These are phyloP conservation scores for Mesembrinibis cayennensis DNA, from an alignment of 2,113 vertebrate genomes.

Conservation along the genomic window DNA sequence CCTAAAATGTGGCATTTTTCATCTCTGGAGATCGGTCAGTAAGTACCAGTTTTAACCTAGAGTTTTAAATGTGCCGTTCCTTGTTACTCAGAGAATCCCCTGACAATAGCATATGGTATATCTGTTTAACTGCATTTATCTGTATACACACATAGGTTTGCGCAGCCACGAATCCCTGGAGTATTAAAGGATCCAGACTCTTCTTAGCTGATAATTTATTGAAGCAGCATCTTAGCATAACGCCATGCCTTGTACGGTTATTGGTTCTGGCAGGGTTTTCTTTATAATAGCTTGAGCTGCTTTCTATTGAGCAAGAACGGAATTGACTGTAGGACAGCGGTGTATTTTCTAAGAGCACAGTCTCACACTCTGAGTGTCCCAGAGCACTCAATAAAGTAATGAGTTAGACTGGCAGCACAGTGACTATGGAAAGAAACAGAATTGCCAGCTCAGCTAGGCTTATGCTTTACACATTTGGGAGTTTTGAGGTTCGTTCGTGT, in stretches of 20 bases:
- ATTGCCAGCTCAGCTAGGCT: conserved; percentile 4
- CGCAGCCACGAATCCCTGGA: background rate
- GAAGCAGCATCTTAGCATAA: conserved; percentile 29
- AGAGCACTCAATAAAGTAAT: conserved; percentile 32
- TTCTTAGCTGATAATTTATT: conserved; percentile 43
- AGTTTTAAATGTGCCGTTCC: background rate
- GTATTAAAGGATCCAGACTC: conserved; percentile 2
- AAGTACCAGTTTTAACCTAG: background rate
- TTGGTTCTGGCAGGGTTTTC: conserved; percentile 37
- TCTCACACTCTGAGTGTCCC: background rate
- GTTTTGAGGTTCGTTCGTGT: background rate
- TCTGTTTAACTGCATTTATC: background rate
- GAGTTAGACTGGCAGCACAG: background rate
- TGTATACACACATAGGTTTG: background rate
- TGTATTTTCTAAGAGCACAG: background rate
- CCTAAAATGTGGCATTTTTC: background rate
- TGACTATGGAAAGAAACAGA: background rate
- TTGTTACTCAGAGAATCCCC: background rate
- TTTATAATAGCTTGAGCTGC: conserved; percentile 14
- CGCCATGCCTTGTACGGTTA: background rate
- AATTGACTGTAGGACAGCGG: background rate
- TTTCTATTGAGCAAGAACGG: background rate
- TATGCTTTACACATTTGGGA: background rate
- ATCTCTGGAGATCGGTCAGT: background rate
- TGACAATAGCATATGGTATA: rapidly evolving